Percentiles rank a stretch among this genome's conserved stretches.
phyloP scores from a whole-genome alignment of 2,797 vertebrate species.

The Scolopax bukidnonensis region DNA sequence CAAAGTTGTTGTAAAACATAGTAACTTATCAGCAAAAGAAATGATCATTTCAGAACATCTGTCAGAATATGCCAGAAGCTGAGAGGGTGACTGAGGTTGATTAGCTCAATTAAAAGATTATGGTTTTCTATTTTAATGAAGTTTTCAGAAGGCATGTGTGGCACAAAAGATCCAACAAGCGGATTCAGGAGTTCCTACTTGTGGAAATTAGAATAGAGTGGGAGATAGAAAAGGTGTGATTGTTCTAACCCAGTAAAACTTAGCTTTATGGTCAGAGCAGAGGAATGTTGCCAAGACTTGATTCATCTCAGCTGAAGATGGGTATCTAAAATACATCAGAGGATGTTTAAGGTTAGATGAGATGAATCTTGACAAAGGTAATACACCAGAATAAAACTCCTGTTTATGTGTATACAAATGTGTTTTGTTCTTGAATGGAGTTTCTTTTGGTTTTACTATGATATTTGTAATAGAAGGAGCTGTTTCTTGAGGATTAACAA shows the following conservation, averaged over 20 bases:
- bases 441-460: neutral
- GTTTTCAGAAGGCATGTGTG: neutral
- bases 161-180: neutral
- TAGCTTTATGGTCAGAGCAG: neutral
- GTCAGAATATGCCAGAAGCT: neutral
- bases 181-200: neutral
- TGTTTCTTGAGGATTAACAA: neutral
- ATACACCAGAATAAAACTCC: neutral
- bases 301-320: neutral
- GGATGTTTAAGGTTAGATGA: neutral
- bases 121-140: neutral
- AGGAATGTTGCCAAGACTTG: neutral
- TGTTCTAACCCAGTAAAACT: neutral
- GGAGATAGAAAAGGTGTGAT: neutral
- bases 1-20: neutral
- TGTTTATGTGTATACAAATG: neutral
- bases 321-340: neutral
- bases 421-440: neutral
- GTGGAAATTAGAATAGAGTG: neutral
- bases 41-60: neutral
- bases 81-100: neutral
- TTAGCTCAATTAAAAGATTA: neutral
- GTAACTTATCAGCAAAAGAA: neutral
- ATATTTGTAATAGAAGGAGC: neutral
- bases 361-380: neutral